Conservation (phyloP, 2,113 vertebrate genomes). For the Centrocercus urophasianus region DNA sequence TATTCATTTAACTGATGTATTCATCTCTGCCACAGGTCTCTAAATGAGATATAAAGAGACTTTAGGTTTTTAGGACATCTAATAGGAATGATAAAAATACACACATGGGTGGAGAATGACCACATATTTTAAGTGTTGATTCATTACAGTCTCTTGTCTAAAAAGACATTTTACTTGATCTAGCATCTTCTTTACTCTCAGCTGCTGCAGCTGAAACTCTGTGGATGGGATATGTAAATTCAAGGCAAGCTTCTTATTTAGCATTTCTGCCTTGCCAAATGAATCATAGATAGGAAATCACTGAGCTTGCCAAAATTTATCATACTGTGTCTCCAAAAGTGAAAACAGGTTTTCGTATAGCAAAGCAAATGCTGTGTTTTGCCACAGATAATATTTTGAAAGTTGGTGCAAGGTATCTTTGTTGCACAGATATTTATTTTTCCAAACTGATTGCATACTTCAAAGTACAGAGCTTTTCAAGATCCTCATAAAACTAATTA, state of each 20-base stretch:
- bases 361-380: slow-evolving; percentile 74
- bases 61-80: neutral
- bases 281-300: slow-evolving; percentile 67
- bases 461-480: slow-evolving; percentile 70
- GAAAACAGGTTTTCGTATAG: slow-evolving; percentile 68
- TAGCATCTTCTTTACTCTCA: slow-evolving; percentile 44
- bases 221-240: slow-evolving; percentile 34
- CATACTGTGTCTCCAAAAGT: slow-evolving; percentile 71
- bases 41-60: neutral
- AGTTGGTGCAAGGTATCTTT: slow-evolving; percentile 73
- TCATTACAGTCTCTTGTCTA: slow-evolving; percentile 18
- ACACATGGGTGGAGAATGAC: neutral
- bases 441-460: slow-evolving; percentile 69
- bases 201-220: slow-evolving; percentile 49
- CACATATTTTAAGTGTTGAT: neutral
- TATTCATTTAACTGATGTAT: neutral
- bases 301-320: slow-evolving; percentile 73
- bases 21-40: slow-evolving; percentile 37
- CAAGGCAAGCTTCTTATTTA: slow-evolving; percentile 62
- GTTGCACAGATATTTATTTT: slow-evolving; percentile 62
- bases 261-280: slow-evolving; percentile 62
- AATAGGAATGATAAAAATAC: slow-evolving; percentile 17
- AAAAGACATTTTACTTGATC: slow-evolving; percentile 25
- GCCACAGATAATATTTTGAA: slow-evolving; percentile 75
- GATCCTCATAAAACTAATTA: slow-evolving; percentile 79